Evolutionary conservation across 2,113 vertebrate genomes (phyloP).

Genomic region (Hepsetus odoe): DNA sequence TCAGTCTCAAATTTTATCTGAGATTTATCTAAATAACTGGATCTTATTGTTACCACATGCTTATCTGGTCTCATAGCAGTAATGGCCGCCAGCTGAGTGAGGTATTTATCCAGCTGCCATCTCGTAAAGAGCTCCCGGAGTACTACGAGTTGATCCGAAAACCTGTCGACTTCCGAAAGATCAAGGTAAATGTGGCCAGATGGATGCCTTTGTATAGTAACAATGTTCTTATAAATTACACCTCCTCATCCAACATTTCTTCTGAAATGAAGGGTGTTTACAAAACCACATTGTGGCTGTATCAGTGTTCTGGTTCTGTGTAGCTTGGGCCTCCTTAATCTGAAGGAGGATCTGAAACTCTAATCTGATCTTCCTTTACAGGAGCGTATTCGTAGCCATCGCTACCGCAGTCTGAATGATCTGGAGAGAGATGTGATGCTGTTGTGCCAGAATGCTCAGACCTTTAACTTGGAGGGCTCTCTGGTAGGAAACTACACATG

Average conservation of each 20-base stretch:
- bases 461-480: constrained; percentile 95
- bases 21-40: not conserved
- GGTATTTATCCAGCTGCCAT: constrained; percentile 95
- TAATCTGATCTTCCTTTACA: constrained; percentile 57
- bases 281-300: too few species aligned
- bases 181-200: constrained; percentile 78
- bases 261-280: too few species aligned
- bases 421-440: constrained; percentile 97
- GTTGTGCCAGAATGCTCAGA: constrained; percentile 95
- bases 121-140: constrained; percentile 92
- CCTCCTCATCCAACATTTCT: too few species aligned
- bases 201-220: not conserved
- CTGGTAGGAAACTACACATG: constrained; percentile 63
- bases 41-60: not conserved
- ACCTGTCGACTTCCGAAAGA: constrained; percentile 96
- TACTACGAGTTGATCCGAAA: constrained; percentile 97
- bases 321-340: too few species aligned
- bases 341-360: too few species aligned
- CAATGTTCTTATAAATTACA: too few species aligned
- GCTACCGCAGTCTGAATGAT: constrained; percentile 93
- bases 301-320: too few species aligned
- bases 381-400: constrained; percentile 95
- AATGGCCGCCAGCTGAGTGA: constrained; percentile 93
- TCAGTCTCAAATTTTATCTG: too few species aligned
- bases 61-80: constrained; percentile 62